Conservation (phyloP, 2,113 vertebrate genomes). For the Empidonax traillii region DNA sequence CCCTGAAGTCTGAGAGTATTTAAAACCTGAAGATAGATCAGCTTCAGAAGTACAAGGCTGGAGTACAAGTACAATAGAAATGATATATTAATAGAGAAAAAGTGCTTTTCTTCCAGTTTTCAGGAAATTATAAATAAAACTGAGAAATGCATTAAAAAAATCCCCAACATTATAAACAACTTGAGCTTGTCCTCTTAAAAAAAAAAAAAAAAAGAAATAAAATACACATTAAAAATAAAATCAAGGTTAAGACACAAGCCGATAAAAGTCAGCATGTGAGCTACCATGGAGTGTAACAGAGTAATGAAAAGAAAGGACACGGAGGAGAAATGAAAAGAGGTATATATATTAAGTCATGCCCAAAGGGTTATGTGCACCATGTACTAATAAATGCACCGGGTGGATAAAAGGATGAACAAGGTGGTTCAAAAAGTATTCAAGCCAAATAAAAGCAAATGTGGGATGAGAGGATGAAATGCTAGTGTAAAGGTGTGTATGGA, state of each 20-base stretch:
- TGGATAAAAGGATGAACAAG: conserved; percentile 29
- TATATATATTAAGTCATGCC: conserved; percentile 50
- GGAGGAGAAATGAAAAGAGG: conserved; percentile 52
- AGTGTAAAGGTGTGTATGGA: neutral
- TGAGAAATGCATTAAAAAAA: neutral
- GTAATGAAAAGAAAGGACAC: conserved; percentile 60
- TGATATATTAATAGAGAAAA: conserved; percentile 31
- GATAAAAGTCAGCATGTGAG: neutral
- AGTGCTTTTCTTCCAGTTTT: conserved; percentile 1
- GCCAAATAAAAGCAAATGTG: neutral
- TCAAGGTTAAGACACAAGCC: conserved; percentile 39
- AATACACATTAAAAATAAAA: conserved; percentile 19
- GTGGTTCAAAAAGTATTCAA: conserved; percentile 35
- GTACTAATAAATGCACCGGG: conserved; percentile 46
- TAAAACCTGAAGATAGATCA: conserved; percentile 27
- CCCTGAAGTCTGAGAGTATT: conserved; percentile 24
- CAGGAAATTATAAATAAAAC: conserved; percentile 42
- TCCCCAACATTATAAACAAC: neutral
- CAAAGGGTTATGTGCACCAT: conserved; percentile 43
- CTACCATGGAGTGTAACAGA: conserved; percentile 7
- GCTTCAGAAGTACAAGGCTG: neutral
- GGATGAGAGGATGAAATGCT: neutral
- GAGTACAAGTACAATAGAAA: neutral
- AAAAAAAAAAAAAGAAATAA: neutral
- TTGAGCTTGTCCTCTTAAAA: conserved; percentile 1